Conservation (phyloP, 2,888 invertebrate species). For the Cryptosula pallasiana region DNA sequence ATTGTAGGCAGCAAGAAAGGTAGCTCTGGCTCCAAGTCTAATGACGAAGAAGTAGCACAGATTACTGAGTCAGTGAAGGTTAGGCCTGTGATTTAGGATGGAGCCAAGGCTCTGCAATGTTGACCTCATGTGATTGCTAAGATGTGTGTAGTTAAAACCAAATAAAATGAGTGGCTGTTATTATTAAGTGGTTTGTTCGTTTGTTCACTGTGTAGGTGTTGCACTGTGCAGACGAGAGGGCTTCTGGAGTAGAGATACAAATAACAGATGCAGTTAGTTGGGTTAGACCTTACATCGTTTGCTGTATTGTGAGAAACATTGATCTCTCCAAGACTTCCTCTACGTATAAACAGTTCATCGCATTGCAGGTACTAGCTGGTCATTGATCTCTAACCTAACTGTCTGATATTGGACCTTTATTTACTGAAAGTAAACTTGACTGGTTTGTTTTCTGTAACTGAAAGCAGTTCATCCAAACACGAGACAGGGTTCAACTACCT, state of each 20-base stretch:
- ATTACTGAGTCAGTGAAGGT: conserved; percentile 12
- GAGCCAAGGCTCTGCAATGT: too few species aligned
- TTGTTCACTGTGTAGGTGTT: conserved; percentile 26
- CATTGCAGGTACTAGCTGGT: conserved; percentile 58
- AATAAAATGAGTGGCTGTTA: too few species aligned
- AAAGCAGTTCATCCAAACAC: too few species aligned
- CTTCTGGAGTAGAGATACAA: conserved; percentile 34
- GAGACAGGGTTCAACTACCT: too few species aligned
- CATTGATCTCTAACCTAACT: too few species aligned
- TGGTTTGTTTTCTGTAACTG: too few species aligned
- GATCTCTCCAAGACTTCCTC: conserved; percentile 59
- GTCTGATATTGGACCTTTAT: too few species aligned
- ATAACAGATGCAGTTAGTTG: conserved; percentile 55
- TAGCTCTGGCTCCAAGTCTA: conserved; percentile 53
- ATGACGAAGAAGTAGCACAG: background rate
- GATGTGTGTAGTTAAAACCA: too few species aligned
- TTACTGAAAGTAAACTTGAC: too few species aligned
- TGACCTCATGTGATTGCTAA: too few species aligned
- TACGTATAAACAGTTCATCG: conserved; percentile 70
- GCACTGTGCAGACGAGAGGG: conserved; percentile 45
- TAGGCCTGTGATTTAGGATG: too few species aligned
- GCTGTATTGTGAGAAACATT: conserved; percentile 66
- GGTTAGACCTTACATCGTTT: conserved; percentile 68
- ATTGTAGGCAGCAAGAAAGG: conserved; percentile 25
- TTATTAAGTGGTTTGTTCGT: too few species aligned